A percentile compares a stretch with the other conserved stretches of the same genome.
Conservation (phyloP, 2,113 vertebrate genomes). For the Ictalurus punctatus region DNA sequence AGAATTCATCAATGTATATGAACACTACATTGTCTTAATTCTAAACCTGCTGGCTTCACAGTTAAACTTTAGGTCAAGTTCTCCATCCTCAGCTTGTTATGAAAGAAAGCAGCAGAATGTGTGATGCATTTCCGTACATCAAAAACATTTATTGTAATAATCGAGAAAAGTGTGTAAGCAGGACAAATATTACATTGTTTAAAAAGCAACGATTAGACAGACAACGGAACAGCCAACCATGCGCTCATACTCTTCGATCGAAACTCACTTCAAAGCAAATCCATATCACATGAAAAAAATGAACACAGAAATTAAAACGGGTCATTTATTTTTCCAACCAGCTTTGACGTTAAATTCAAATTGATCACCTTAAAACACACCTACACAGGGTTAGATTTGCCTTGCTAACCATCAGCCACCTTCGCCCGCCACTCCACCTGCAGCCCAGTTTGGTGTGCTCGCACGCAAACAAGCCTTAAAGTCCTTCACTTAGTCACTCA, state of each 20-base stretch:
- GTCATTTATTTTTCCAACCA: conserved; percentile 3
- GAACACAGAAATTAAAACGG: not conserved
- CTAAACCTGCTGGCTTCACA: no score
- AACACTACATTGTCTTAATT: no score
- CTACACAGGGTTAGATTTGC: not conserved
- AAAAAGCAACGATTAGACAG: conserved; percentile 38
- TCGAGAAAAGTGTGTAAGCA: conserved; percentile 30
- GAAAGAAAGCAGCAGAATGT: not conserved
- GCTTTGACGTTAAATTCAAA: conserved; percentile 26
- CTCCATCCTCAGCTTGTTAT: no score
- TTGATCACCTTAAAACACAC: not conserved
- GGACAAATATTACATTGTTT: conserved; percentile 32
- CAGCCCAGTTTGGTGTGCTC: not conserved
- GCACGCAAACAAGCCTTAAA: conserved; percentile 62
- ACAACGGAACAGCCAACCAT: conserved; percentile 14
- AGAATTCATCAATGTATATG: no score
- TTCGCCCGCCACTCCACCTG: not conserved
- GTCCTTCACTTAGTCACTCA: conserved; percentile 51
- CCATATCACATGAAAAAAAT: conserved; percentile 8
- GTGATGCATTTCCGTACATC: not conserved
- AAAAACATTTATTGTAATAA: conserved; percentile 53
- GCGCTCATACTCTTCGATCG: not conserved
- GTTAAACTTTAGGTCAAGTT: no score
- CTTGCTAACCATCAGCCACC: not conserved
- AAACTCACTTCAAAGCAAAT: not conserved